These are phyloP conservation scores for Hippocampus kuda DNA, from an alignment of 2,797 vertebrate species.

Conservation along the genomic window DNA sequence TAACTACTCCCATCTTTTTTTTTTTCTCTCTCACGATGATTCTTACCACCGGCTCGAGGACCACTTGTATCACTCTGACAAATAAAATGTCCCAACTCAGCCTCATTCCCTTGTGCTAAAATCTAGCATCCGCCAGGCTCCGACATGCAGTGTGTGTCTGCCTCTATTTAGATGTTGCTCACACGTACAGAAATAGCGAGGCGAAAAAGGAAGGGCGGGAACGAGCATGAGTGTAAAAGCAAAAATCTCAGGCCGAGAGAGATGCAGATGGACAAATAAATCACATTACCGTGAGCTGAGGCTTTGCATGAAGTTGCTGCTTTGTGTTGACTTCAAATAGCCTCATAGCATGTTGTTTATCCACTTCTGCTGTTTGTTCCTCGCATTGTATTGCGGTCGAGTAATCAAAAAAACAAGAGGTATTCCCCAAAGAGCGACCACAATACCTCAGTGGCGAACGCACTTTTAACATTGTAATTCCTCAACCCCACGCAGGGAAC, in stretches of 20 bases:
- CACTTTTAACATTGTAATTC: constrained; percentile 25
- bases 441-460: constrained; percentile 17
- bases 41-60: background rate
- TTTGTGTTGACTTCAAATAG: constrained; percentile 51
- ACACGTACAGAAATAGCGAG: constrained; percentile 33
- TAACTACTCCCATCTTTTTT: background rate
- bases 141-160: constrained; percentile 14
- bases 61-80: background rate
- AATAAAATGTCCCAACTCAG: background rate
- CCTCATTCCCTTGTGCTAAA: constrained; percentile 5
- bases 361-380: constrained; percentile 41
- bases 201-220: constrained; percentile 15
- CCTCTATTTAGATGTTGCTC: constrained; percentile 28
- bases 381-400: constrained; percentile 42
- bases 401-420: constrained; percentile 30
- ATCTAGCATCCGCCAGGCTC: constrained; percentile 7
- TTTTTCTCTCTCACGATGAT: background rate
- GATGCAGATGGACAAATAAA: constrained; percentile 41
- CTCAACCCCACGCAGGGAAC: background rate
- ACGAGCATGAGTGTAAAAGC: constrained; percentile 23
- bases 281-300: constrained; percentile 24
- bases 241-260: constrained; percentile 23
- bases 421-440: constrained; percentile 2
- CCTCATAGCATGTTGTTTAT: constrained; percentile 39
- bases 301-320: constrained; percentile 59